Conservation (phyloP, 2,797 vertebrate species). For the Arnoldichthys spilopterus region DNA sequence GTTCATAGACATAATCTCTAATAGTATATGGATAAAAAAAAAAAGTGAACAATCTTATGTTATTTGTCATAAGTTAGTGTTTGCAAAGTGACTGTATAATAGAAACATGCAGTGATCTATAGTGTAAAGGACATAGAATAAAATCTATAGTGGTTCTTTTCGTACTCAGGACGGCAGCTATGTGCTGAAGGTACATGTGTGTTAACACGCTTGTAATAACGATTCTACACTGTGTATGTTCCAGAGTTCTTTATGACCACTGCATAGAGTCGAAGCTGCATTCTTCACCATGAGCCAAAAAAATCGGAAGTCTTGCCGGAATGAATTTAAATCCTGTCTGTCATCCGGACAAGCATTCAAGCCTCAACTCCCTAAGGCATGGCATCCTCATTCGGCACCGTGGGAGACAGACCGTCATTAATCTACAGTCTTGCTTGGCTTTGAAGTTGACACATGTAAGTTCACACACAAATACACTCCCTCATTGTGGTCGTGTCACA, state of each 20-base stretch:
- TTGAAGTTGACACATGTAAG: constrained; percentile 9
- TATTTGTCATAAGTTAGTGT: neutral
- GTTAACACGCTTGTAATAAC: neutral
- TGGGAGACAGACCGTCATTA: neutral
- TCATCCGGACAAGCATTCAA: neutral
- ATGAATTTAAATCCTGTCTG: constrained; percentile 5
- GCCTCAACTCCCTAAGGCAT: constrained; percentile 2
- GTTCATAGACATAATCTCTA: constrained; percentile 1
- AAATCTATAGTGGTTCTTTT: neutral
- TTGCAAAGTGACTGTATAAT: neutral
- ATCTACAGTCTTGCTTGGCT: constrained; percentile 23
- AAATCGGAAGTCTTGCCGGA: constrained; percentile 7
- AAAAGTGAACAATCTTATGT: neutral
- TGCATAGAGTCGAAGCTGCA: neutral
- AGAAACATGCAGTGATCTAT: constrained; percentile 14
- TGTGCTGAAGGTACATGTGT: neutral
- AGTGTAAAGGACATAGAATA: neutral
- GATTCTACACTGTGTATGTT: neutral
- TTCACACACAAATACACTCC: constrained; percentile 19
- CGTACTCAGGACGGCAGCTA: neutral
- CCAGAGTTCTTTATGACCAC: neutral
- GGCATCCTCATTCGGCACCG: neutral
- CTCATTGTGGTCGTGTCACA: constrained; percentile 6
- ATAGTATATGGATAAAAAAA: neutral
- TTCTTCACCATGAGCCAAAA: neutral